Conservation (phyloP, 2,797 vertebrate species). For the Acropternis orthonyx region DNA sequence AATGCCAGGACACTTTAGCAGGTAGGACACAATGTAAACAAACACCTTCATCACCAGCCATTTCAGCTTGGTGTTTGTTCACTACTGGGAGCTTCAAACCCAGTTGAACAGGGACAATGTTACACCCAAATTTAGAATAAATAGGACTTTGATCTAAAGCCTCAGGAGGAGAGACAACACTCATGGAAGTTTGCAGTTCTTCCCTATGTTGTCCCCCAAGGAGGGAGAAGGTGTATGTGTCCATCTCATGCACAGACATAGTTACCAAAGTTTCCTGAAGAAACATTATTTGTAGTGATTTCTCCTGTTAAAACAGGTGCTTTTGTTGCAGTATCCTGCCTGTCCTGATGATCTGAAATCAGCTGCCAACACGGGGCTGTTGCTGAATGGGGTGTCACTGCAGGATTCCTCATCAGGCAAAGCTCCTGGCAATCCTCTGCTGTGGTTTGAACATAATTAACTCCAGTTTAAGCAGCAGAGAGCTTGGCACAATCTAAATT, state of each 20-base stretch:
- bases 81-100: background rate
- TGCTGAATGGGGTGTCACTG: background rate
- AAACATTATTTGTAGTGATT: background rate
- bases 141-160: background rate
- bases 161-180: background rate
- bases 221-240: background rate
- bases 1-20: background rate
- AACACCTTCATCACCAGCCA: background rate
- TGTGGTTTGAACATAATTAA: background rate
- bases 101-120: background rate
- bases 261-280: background rate
- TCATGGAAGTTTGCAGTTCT: background rate
- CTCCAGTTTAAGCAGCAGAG: background rate
- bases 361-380: background rate
- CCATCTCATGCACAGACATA: background rate
- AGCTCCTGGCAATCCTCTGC: background rate
- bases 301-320: background rate
- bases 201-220: background rate
- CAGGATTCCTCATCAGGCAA: background rate
- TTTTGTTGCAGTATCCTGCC: background rate
- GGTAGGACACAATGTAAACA: background rate
- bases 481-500: background rate
- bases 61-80: background rate
- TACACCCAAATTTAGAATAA: background rate
- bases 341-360: background rate